Percentiles rank a stretch among this genome's conserved stretches.
Conservation (phyloP, 2,113 vertebrate genomes). For the Anseranas semipalmata region DNA sequence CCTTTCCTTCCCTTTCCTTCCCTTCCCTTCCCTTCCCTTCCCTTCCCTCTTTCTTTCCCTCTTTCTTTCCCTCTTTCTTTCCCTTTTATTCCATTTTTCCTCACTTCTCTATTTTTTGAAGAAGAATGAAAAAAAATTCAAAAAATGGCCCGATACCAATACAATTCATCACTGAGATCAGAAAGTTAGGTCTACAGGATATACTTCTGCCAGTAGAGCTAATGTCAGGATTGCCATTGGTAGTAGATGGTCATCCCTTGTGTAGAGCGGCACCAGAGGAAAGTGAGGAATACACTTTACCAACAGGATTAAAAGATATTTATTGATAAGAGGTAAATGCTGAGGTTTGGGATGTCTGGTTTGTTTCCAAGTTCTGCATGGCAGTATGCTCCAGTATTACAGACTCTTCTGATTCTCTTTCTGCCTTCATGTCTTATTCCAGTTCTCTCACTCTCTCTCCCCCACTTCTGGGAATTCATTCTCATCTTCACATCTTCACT, state of each 20-base stretch:
- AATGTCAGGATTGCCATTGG: neutral
- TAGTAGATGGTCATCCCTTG: neutral
- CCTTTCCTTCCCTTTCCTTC: neutral
- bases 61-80: neutral
- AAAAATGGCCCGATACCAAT: neutral
- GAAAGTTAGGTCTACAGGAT: neutral
- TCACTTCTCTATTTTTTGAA: neutral
- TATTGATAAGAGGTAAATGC: slow-evolving; percentile 5
- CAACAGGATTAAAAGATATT: slow-evolving; percentile 35
- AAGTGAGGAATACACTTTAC: neutral
- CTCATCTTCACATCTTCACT: slow-evolving; percentile 45
- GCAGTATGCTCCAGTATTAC: neutral
- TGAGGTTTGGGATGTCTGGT: neutral
- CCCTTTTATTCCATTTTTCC: neutral
- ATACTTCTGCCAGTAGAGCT: neutral
- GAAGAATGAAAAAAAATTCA: neutral
- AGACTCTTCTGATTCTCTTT: neutral
- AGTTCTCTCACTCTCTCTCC: neutral
- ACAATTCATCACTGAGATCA: neutral
- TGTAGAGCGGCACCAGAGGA: neutral
- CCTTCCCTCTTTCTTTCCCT: neutral
- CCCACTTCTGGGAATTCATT: slow-evolving; percentile 24
- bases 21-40: neutral
- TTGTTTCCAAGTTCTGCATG: slow-evolving; percentile 15
- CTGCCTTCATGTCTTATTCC: slow-evolving; percentile 1